Evolutionary conservation across 2,113 vertebrate species (phyloP).

Genomic region (Pogona vitticeps): DNA sequence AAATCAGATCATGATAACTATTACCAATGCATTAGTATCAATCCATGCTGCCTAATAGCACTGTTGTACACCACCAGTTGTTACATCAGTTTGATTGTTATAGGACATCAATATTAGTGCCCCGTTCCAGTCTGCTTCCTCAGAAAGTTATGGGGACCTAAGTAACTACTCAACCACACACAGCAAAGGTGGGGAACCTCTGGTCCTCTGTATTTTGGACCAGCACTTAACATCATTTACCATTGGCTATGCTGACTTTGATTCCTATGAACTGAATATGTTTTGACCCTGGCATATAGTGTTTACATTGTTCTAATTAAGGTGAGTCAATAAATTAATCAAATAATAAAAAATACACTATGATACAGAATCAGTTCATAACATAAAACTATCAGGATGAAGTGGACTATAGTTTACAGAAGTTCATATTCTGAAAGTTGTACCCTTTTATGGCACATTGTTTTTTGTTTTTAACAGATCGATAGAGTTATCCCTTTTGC

Average conservation of each 20-base stretch:
- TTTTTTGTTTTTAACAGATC: too few relatives aligned
- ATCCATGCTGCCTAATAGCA: too few relatives aligned
- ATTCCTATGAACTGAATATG: not conserved
- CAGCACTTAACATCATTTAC: too few relatives aligned
- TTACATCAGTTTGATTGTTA: not conserved
- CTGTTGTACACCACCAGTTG: not conserved
- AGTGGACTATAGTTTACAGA: not conserved
- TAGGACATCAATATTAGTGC: not conserved
- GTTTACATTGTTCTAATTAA: conserved; percentile 4
- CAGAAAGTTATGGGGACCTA: not conserved
- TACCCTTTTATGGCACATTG: too few relatives aligned
- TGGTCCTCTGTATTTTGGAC: too few relatives aligned
- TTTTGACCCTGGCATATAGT: not conserved
- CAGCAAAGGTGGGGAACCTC: too few relatives aligned
- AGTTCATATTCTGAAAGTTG: too few relatives aligned
- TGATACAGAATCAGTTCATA: conserved; percentile 24
- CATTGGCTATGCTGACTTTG: too few relatives aligned
- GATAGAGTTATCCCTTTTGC: too few relatives aligned
- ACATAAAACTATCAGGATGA: not conserved
- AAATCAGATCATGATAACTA: not conserved
- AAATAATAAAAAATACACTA: not conserved
- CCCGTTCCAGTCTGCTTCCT: not conserved
- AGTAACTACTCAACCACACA: too few relatives aligned
- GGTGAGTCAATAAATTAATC: not conserved
- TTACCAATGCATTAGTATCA: not conserved